Evolutionary conservation across 2,113 vertebrate species (phyloP).

Genomic region (Datnioides undecimradiatus): DNA sequence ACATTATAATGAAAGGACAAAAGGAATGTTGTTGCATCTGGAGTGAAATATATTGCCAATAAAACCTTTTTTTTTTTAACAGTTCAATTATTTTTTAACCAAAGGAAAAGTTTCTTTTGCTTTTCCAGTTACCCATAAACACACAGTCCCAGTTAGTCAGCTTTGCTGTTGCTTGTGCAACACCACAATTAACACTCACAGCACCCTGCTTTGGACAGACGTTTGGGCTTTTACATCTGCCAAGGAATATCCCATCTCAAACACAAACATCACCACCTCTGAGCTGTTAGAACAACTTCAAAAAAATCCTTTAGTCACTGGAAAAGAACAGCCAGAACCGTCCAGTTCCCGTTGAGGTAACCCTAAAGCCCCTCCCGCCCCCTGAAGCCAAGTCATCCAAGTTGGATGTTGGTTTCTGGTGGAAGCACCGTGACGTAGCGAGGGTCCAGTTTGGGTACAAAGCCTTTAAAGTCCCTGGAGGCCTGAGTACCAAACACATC

Average conservation of each 20-base stretch:
- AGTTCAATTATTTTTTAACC: background rate
- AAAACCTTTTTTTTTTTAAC: background rate
- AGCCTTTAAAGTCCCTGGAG: constrained; percentile 91
- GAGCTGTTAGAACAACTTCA: constrained; percentile 5
- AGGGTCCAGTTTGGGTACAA: constrained; percentile 91
- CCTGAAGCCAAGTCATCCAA: constrained; percentile 81
- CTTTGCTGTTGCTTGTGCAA: background rate
- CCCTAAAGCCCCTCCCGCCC: background rate
- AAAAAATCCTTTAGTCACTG: constrained; percentile 2
- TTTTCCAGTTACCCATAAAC: constrained; percentile 21
- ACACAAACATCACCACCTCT: constrained; percentile 16
- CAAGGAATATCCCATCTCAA: constrained; percentile 1
- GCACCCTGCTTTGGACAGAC: constrained; percentile 30
- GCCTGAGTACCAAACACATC: constrained; percentile 95
- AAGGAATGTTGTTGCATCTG: constrained; percentile 16
- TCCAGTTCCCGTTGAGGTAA: constrained; percentile 32
- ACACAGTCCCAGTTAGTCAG: background rate
- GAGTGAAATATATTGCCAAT: too few species aligned
- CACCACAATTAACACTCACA: background rate
- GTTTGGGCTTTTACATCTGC: background rate
- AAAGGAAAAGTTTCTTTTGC: background rate
- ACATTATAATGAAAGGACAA: background rate
- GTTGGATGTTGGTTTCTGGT: constrained; percentile 83
- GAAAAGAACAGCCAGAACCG: constrained; percentile 19
- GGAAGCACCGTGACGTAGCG: constrained; percentile 83